Evolutionary conservation across 2,888 invertebrate species (phyloP), one percentile per base, ranked within the genome.

Genomic region (Sarcophaga carnaria): DNA sequence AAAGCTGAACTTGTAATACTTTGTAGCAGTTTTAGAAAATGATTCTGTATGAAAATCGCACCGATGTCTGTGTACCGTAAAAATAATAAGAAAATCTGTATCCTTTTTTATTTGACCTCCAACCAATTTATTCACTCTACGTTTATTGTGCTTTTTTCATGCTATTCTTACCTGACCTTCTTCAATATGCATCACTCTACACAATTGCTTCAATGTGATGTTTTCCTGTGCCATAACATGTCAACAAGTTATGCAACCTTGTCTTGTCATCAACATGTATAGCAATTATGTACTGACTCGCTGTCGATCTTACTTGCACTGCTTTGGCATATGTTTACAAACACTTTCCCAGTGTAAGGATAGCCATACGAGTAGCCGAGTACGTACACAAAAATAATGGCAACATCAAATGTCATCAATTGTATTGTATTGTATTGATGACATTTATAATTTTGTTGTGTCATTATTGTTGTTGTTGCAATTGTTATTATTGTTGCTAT

Each of bases 171-270:
- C 54, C 12, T 54, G 17, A 54, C 14, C 14, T 54, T 54, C 54
- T 17, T 4, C 17, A 2, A 14, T 22, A 60, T 67, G 45, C 69
- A 14, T 70, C 12, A 37, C 5, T 71, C 70, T 5, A 17, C 0
- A 1, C 14, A 54, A 54, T 14, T 54, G 54, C 17, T 14, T 71
- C 4, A 11, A 17, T 14, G 5, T 64, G 22, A 64, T 54, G 10
- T 72, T 45, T 72, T 72, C 20, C 17, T 59, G 17, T n/a, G 17
- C 72, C 45, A 74, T 64, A 79, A 75, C 47, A 75, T 69, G 83
- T 83, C 69, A 79, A 83, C 74, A 79, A 75, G 63, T 54, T 62
- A 27, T 79, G 22, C 69, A 69, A 74, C 79, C 45, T 75, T 74
- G 54, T 74, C 60, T 74, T 80, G 45, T 70, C 59, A 62, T 60